Evolutionary conservation across 2,797 vertebrate genomes (phyloP).

Genomic region (Mormyrus proboscirostris): DNA sequence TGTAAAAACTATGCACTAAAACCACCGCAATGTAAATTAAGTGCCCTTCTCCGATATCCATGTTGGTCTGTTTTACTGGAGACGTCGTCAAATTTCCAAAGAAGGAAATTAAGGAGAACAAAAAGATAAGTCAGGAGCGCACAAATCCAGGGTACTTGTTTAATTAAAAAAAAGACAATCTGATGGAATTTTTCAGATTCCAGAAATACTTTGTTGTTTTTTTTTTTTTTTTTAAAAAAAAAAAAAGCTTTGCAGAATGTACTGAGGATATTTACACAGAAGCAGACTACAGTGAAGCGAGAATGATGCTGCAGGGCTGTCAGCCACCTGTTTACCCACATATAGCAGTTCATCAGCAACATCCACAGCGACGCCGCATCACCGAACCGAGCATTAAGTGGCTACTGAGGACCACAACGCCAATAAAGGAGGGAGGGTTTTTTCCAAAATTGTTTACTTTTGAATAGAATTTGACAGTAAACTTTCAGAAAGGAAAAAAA

Average conservation of each 20-base stretch:
- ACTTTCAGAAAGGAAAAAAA: slow-evolving; percentile 31
- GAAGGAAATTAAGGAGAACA: neutral
- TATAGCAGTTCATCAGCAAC: neutral
- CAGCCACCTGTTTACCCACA: neutral
- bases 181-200: neutral
- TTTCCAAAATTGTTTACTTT: neutral
- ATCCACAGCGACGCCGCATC: neutral
- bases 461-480: slow-evolving; percentile 16
- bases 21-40: neutral
- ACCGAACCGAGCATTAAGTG: slow-evolving; percentile 29
- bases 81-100: neutral
- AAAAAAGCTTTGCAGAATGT: neutral
- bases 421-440: neutral
- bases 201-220: neutral
- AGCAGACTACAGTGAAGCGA: neutral
- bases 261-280: neutral
- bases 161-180: neutral
- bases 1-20: neutral
- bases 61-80: neutral
- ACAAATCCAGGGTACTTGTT: neutral
- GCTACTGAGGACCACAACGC: neutral
- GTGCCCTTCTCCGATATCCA: neutral
- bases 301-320: neutral
- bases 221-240: neutral
- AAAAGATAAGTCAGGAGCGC: neutral